These are phyloP conservation scores for Montipora efflorescens DNA, from an alignment of 64 coral and sea anemone genomes.

Conservation along the genomic window DNA sequence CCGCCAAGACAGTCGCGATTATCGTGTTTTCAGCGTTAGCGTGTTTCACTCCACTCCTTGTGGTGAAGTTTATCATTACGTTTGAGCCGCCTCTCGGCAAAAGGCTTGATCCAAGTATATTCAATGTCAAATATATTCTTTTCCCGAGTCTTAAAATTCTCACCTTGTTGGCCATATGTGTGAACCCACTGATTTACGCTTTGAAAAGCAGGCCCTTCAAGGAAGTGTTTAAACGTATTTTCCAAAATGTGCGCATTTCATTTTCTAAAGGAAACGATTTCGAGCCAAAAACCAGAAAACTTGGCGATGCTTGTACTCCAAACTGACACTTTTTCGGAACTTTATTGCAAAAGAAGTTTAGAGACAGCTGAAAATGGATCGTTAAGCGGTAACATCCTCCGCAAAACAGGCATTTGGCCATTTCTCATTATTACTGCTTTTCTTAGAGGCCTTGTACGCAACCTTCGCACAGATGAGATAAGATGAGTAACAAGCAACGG, in stretches of 20 bases:
- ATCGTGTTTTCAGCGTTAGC: slow-evolving; percentile 25
- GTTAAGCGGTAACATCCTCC: no score
- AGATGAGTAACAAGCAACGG: no score
- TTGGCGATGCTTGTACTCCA: not conserved
- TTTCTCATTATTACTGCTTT: no score
- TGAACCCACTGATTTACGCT: slow-evolving; percentile 35
- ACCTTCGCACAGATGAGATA: no score
- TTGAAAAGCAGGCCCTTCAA: slow-evolving; percentile 50
- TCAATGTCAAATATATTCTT: slow-evolving; percentile 16
- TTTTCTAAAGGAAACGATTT: not conserved
- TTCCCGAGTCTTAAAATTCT: slow-evolving; percentile 32
- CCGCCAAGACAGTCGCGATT: slow-evolving; percentile 11
- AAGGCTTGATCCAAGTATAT: not conserved
- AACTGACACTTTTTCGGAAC: not conserved
- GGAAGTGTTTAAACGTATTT: not conserved
- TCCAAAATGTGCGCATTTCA: not conserved
- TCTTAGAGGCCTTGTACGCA: no score
- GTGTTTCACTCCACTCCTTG: slow-evolving; percentile 25
- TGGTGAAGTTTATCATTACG: not conserved
- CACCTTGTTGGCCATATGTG: slow-evolving; percentile 9
- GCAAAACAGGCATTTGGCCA: no score
- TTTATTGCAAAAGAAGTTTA: no score
- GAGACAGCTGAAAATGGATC: no score
- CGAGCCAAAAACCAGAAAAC: not conserved
- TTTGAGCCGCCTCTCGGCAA: not conserved